Evolutionary conservation across 2,888 invertebrate species (phyloP), one percentile per base, ranked within the genome.

Genomic region (Stenodera caucasica): DNA sequence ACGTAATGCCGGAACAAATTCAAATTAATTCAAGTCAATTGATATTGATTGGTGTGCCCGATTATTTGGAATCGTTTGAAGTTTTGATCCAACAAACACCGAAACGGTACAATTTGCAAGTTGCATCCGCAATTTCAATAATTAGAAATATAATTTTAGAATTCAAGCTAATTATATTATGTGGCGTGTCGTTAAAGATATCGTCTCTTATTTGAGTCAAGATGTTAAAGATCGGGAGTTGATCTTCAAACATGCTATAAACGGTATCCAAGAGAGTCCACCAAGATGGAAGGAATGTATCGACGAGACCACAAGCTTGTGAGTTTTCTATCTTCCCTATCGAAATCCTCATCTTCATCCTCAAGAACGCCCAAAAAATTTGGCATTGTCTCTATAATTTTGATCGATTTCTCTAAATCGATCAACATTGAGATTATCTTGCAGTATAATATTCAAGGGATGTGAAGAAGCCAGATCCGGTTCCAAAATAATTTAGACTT

Each of bases 161-260:
- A 81, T 84, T 6, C 83, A 89, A 70, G 92, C 94, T 1, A 95
- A 96, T 81, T 95, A 96, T 75, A 87, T 92, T 71, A 86, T 94
- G 86, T 95, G 95, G 94, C 85, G 94, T 51, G 90, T 89, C 0
- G 89, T 91, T 0, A 88, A 88, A 0, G 88, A 90, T 8, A 88
- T 91, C 0, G 85, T 91, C n/a, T 87, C 88, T 7, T 94, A 91
- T 77, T 81, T 95, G 63, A 88, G 87, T 0, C 90, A 92, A 52
- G 84, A 85, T 54, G 84, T 92, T 61, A 84, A 92, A 2, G 86
- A 89, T 50, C 82, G 91, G 0, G 90, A 92, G 74, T 81, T 92
- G 55, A 84, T 87, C 21, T 94, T 90, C 78, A 88, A 88, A 54
- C 90, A 90, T 0, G 88, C 86, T 0, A 81, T 93, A 5, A 89